Base-by-base conservation (phyloP, 2,797 vertebrate species). In the Hydrolagus colliei region DNA sequence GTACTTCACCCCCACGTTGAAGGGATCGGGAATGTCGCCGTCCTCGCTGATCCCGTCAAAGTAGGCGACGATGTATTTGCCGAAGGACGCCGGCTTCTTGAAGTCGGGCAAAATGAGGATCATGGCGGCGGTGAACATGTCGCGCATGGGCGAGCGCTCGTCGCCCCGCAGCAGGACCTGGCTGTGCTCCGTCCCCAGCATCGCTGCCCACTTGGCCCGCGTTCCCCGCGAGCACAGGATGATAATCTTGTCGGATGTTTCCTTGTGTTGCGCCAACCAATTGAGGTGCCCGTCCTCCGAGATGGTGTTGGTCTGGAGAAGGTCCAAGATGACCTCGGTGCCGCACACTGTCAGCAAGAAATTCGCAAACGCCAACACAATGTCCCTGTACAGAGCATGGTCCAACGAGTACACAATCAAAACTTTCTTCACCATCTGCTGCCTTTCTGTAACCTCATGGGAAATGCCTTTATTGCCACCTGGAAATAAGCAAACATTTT, bases 361-460 rank as follows among this genome's bases (percentile, higher is more conserved):
- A 87, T 96, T 94, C 0, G 96, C 95, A 62, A 99, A 96, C 89
- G 94, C 96, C 2, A 99, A 92, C 73, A 99, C 96, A 52, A 98
- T 89, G 0, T 97, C 94, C 78, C 94, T 92, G 6, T 96, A 98
- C 63, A 96, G 93, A n/a, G 88, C 90, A 88, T 98, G 97, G 88
- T 99, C 98, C 0, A 96, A 95, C 0, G 98, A 99, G 91, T 99
- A 99, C 89, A 99, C 93, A 4, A 99, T 89, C 91, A 98, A 93
- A 20, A 99, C 94, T 85, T 96, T 98, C 32, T 91, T 92, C 41
- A 41, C 35, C 63, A n/a, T 5, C 32, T 84, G 79, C 41, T 63
- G 79, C 35, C 35, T 1, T 71, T 84, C 65, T 71, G 16, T 63
- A 1, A 18, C 1, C 8, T 20, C 63, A 82, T 3, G 6, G 41